Base-by-base conservation (phyloP, 2,113 vertebrate species). In the Coracopsis vasa region DNA sequence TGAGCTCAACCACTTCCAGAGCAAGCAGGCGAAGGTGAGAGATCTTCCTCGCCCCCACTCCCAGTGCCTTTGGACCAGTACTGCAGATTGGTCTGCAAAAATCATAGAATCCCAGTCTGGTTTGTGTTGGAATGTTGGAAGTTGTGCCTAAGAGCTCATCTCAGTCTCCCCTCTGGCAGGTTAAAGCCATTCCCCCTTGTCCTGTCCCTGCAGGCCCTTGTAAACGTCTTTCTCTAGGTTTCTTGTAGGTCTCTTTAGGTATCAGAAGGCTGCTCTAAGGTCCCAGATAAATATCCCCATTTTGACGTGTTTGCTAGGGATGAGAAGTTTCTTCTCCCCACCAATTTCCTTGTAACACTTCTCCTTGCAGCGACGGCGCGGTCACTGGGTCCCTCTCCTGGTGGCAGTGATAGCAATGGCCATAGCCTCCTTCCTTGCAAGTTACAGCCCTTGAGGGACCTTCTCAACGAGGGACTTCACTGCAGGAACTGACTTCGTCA, bases 1-100 rank as follows among this genome's bases (percentile, higher is more conserved):
- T 1, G 98, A 99, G 87, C 97, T 99, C 66, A 98, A 94, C 83
- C 97, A 58, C 50, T 85, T 18, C 70, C 97, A 97, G 54, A 91
- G 97, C 78, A 80, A 75, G 69, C 92, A 15, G 35, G 71, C 29
- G 5, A 80, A 96, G 95, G 97, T 98, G 97, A 98, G 97, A 82
- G 17, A 95, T 4, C 39, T 95, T 16, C 61, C 97, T 88, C 29
- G 48, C 18, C 41, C 80, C 1, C 5, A 60, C 3, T 8, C 28
- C 45, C 54, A 2, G 7, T 3, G 28, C 17, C 31, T 19, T 19
- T 1, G 0, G 19, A 29, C 12, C 2, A 1, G 7, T 29, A 28
- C 87, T 51, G 64, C 65, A 9, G 33, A 8, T 1, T 1, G 0
- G 31, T 28, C 81, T 1, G 64, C 45, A 5, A 51, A 16, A 29